A percentile compares a stretch with the other conserved stretches of the same genome.
Evolutionary conservation across 1,140 invertebrate species (phyloP).

Genomic region (Pentalonia nigronervosa): DNA sequence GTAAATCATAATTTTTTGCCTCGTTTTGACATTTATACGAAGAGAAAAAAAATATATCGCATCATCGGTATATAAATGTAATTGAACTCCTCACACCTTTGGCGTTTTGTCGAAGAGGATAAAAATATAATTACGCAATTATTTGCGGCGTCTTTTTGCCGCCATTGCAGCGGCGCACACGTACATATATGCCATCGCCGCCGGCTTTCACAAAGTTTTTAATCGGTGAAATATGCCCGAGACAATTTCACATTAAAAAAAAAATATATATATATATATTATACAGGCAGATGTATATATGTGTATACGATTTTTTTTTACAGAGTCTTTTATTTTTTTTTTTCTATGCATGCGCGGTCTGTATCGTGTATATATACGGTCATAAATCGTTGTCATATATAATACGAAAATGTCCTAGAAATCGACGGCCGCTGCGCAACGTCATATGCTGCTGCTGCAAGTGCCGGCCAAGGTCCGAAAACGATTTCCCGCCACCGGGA

Average conservation of each 20-base stretch:
- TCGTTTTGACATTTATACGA: slow-evolving; percentile 26
- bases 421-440: background rate
- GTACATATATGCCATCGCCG: background rate
- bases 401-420: slow-evolving; percentile 55
- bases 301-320: background rate
- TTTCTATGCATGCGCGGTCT: background rate
- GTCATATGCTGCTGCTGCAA: background rate
- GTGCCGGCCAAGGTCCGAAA: slow-evolving; percentile 44
- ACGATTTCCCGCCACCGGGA: slow-evolving; percentile 40
- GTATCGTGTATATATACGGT: background rate
- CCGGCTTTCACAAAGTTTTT: slow-evolving; percentile 56
- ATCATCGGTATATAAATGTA: background rate
- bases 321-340: too few relatives aligned
- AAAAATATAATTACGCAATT: slow-evolving; percentile 54
- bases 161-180: background rate
- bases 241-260: slow-evolving; percentile 35
- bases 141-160: slow-evolving; percentile 51
- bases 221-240: slow-evolving; percentile 43
- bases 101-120: slow-evolving; percentile 32
- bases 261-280: background rate
- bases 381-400: slow-evolving; percentile 44
- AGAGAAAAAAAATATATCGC: background rate
- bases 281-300: background rate
- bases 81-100: slow-evolving; percentile 56
- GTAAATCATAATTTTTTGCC: slow-evolving; percentile 50